Base-by-base conservation (phyloP, 2,888 invertebrate species). In the Selenia dentaria region DNA sequence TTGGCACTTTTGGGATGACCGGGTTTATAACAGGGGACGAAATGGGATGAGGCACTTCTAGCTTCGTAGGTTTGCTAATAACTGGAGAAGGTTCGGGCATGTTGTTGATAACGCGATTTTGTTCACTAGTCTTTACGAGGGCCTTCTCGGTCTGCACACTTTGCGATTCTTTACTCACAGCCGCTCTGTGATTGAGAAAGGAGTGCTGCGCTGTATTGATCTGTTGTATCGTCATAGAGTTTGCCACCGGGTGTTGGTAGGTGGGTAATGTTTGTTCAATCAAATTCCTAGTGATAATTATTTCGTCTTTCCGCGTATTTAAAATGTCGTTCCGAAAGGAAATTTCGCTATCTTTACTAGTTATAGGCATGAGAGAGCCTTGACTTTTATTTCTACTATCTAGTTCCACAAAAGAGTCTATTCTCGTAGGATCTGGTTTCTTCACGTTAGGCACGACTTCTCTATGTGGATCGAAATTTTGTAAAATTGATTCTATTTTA, bases 21-120 rank as follows among this genome's bases (percentile, higher is more conserved):
- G 89, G 86, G 51, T 78, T 90, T 42, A 90, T 85, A 8, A 88
- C 87, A 1, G 91, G 91, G 0, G 91, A 91, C 0, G 90, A 83
- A 43, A 90, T 91, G 0, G 91, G 90, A 62, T 88, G 85, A 13
- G 91, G 90, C 18, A 90, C 87, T 75, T 90, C 90, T 41, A 91
- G 53, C 62, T 91, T 91, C 0, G 87, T 85, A 0, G 80, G 72
- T 28, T 59, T 59, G 49, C 83, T 85, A 10, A 86, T 78, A 1
- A 83, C 79, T 12, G 86, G 81, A 1, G 77, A 57, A 0, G 73
- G 49, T 10, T 88, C 88, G 0, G 78, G 54, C 51, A 78, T 70
- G 41, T 63, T 79, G 51, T 71, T 79, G 14, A 78, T 70, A 0
- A 72, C 60, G 32, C 86, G 71, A 38, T 73, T 80, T 0, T 72